Conservation (phyloP, 2,113 vertebrate genomes). For the Hippocampus comes region DNA sequence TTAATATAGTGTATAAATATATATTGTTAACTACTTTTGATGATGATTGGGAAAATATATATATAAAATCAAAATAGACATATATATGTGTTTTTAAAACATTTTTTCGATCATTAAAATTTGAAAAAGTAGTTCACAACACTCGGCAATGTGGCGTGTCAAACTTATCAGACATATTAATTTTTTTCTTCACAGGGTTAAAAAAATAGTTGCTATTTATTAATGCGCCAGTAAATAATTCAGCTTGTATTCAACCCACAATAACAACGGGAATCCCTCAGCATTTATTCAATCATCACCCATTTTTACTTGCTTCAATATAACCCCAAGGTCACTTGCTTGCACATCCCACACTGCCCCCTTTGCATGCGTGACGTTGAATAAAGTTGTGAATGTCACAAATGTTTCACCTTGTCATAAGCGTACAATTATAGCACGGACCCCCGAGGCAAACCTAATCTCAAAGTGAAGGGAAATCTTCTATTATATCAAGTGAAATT, state of each 20-base stretch:
- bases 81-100: no score
- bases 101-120: no score
- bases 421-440: conserved; percentile 65
- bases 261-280: background rate
- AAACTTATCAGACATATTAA: background rate
- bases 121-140: no score
- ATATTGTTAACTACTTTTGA: no score
- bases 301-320: background rate
- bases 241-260: background rate
- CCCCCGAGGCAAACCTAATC: conserved; percentile 69
- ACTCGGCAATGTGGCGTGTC: no score
- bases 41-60: no score
- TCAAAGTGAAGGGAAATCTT: conserved; percentile 74
- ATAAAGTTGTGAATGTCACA: conserved; percentile 58
- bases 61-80: no score
- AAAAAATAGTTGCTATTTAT: background rate
- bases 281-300: conserved; percentile 4
- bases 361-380: conserved; percentile 33
- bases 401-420: conserved; percentile 71
- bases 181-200: background rate
- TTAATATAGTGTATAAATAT: no score
- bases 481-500: conserved; percentile 72
- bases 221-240: background rate
- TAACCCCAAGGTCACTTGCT: conserved; percentile 1
- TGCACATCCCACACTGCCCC: conserved; percentile 13